These are phyloP conservation scores for Drosophila bifasciata DNA, from an alignment of 1,140 invertebrate genomes.

Conservation along the genomic window DNA sequence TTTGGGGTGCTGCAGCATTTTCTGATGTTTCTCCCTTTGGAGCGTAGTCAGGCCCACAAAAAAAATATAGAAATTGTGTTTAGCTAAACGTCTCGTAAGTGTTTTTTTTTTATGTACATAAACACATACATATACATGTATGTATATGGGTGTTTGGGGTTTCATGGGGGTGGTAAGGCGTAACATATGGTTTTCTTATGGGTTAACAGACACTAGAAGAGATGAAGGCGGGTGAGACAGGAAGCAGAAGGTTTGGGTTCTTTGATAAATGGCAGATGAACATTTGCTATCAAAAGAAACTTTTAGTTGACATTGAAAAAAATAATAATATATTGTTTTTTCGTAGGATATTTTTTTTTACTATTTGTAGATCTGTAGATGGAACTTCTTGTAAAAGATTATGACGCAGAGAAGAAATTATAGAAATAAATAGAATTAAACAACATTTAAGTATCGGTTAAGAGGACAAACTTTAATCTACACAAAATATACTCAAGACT, in stretches of 20 bases:
- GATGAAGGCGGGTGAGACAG: not conserved
- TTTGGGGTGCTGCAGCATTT: constrained; percentile 6
- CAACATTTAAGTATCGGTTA: too few species aligned
- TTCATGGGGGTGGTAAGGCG: constrained; percentile 26
- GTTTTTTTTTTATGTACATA: constrained; percentile 15
- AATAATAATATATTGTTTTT: too few species aligned
- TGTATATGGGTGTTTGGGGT: not conserved
- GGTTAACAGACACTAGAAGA: not conserved
- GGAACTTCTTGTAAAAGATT: not conserved
- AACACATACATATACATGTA: constrained; percentile 8
- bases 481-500: too few species aligned
- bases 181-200: constrained; percentile 62
- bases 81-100: constrained; percentile 60
- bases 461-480: too few species aligned
- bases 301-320: too few species aligned
- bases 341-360: too few species aligned
- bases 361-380: too few species aligned
- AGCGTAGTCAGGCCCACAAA: constrained; percentile 40
- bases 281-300: too few species aligned
- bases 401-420: not conserved
- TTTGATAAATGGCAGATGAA: too few species aligned
- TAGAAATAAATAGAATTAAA: too few species aligned
- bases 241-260: not conserved
- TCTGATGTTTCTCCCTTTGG: constrained; percentile 43
- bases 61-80: constrained; percentile 55